phyloP scores from a whole-genome alignment of 2,888 invertebrate species.

The Phragmatobia fuliginosa region DNA sequence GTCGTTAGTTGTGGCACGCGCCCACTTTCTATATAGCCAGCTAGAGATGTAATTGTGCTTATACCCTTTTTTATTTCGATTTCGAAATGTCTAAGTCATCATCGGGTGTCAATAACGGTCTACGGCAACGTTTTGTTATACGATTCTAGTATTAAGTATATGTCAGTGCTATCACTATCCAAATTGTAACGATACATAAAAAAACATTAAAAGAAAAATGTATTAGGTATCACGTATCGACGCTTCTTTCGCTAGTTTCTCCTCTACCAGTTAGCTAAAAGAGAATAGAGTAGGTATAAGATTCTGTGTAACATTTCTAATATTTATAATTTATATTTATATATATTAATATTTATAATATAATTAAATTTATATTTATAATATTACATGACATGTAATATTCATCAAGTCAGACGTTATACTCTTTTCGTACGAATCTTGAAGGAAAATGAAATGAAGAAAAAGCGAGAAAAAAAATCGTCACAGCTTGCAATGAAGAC shows the following conservation, averaged over 20 bases:
- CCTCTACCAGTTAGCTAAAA: neutral
- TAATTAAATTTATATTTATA: too few species aligned
- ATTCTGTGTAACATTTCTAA: neutral
- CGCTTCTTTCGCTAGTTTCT: neutral
- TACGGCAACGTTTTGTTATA: slow-evolving; percentile 57
- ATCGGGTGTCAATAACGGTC: slow-evolving; percentile 73
- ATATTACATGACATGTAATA: too few species aligned
- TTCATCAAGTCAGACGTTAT: neutral
- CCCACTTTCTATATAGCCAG: slow-evolving; percentile 79
- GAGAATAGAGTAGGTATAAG: neutral
- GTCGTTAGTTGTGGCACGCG: slow-evolving; percentile 75
- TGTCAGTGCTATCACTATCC: slow-evolving; percentile 17
- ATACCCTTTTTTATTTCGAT: slow-evolving; percentile 74
- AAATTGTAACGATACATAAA: slow-evolving; percentile 4
- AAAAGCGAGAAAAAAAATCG: neutral
- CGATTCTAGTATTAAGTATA: slow-evolving; percentile 37
- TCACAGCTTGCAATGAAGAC: neutral
- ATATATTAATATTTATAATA: too few species aligned
- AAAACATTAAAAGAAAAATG: neutral
- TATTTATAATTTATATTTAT: too few species aligned
- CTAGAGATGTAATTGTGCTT: slow-evolving; percentile 77
- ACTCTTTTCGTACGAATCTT: neutral
- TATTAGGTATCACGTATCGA: slow-evolving; percentile 3
- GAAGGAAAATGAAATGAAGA: neutral
- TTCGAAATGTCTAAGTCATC: slow-evolving; percentile 75